These are phyloP conservation scores for Trichogramma dendrolimi DNA, from an alignment of 2,888 invertebrate genomes.

Conservation along the genomic window DNA sequence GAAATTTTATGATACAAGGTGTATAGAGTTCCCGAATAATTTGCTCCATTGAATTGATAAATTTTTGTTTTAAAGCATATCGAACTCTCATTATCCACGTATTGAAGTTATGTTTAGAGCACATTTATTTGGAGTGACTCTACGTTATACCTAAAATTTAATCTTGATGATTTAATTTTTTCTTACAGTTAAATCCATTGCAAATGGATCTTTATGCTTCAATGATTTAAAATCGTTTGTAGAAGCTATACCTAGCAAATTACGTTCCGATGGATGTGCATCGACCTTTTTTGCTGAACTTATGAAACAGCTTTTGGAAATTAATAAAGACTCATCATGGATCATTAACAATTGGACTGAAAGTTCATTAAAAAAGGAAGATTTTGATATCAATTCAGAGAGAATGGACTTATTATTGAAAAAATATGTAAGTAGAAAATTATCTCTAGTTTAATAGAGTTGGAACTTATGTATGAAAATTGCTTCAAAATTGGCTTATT, in stretches of 20 bases:
- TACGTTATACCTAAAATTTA: conserved; percentile 18
- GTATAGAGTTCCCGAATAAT: no score
- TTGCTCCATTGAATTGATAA: no score
- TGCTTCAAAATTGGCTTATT: no score
- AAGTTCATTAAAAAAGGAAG: conserved; percentile 55
- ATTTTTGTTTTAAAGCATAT: no score
- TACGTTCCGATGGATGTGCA: conserved; percentile 42
- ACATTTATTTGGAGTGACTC: neutral
- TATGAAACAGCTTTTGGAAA: conserved; percentile 58
- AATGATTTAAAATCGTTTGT: conserved; percentile 39
- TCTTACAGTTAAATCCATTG: conserved; percentile 55
- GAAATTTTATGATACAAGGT: no score
- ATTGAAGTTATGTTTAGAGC: neutral
- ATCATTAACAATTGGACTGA: conserved; percentile 57
- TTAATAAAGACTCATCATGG: conserved; percentile 60
- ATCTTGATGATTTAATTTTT: conserved; percentile 13
- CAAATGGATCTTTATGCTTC: conserved; percentile 50
- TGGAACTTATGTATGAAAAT: no score
- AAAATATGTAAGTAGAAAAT: conserved; percentile 46
- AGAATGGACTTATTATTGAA: conserved; percentile 54
- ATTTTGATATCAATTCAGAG: conserved; percentile 51
- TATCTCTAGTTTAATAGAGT: no score
- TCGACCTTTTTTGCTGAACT: conserved; percentile 58
- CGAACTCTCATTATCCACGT: no score
- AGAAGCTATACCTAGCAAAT: conserved; percentile 29